These are phyloP conservation scores for Apostichopus californicus DNA, from an alignment of 35 echinoderm and acorn worm species.

Conservation along the genomic window DNA sequence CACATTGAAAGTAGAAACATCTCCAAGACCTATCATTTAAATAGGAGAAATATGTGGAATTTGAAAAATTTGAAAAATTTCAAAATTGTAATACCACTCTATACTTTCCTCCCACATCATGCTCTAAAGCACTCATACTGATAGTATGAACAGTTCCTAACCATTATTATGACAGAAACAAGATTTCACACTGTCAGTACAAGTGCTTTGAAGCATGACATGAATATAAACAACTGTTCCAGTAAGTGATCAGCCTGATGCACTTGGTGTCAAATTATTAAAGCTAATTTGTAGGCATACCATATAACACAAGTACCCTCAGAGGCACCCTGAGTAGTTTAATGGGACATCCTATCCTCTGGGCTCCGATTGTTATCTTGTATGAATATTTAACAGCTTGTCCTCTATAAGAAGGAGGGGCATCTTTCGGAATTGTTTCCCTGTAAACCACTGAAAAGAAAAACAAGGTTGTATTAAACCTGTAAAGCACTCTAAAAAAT, in stretches of 20 bases:
- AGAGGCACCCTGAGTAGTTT: slow-evolving; percentile 91
- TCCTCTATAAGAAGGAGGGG: slow-evolving; percentile 93
- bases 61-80: no score
- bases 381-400: slow-evolving; percentile 99
- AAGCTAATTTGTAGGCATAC: slow-evolving; percentile 44
- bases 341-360: slow-evolving; percentile 87
- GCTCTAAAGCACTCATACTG: no score
- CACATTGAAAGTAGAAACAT: slow-evolving; percentile 65
- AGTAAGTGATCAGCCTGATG: no score
- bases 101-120: no score
- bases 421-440: slow-evolving; percentile 93
- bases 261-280: no score
- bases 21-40: slow-evolving; percentile 73
- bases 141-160: no score
- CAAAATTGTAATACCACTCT: no score
- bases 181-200: no score
- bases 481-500: no score
- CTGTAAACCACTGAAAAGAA: slow-evolving; percentile 69
- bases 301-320: slow-evolving; percentile 91
- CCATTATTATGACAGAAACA: no score
- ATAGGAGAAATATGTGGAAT: neutral
- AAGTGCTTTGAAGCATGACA: no score
- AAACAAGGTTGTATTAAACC: neutral
- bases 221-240: no score
- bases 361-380: slow-evolving; percentile 94